Evolutionary conservation across 2,888 invertebrate species (phyloP).

Genomic region (Nomada fabriciana): DNA sequence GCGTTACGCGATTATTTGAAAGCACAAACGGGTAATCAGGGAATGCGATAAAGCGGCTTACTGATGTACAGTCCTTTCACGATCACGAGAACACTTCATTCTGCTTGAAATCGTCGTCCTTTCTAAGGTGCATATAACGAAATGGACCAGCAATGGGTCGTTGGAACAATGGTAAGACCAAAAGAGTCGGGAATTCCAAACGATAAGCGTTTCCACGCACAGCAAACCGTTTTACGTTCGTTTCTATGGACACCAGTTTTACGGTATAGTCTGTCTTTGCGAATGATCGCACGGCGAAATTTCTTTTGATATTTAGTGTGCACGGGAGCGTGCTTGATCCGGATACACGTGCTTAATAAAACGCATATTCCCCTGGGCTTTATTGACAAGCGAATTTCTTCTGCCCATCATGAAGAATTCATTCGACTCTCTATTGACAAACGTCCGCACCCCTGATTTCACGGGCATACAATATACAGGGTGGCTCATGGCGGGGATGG

Average conservation of each 20-base stretch:
- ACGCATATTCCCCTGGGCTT: background rate
- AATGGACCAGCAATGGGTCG: conserved; percentile 55
- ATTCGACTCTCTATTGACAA: background rate
- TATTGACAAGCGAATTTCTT: conserved; percentile 31
- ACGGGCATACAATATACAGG: too few species aligned
- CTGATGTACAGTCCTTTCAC: conserved; percentile 35
- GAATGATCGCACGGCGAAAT: conserved; percentile 54
- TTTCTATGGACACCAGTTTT: conserved; percentile 61
- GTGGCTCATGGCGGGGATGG: too few species aligned
- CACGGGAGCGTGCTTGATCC: conserved; percentile 29
- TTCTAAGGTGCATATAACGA: conserved; percentile 57
- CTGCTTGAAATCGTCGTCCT: conserved; percentile 35
- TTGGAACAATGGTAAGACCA: conserved; percentile 61
- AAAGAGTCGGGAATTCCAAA: conserved; percentile 63
- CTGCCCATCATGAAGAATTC: conserved; percentile 3
- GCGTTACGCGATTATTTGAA: conserved; percentile 9
- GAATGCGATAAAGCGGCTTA: conserved; percentile 33
- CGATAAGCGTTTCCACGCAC: conserved; percentile 66
- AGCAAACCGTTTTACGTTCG: conserved; percentile 58
- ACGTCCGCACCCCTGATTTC: conserved; percentile 5
- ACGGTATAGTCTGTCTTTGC: conserved; percentile 42
- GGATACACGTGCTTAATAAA: conserved; percentile 11
- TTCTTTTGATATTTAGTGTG: conserved; percentile 55
- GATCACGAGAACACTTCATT: conserved; percentile 43
- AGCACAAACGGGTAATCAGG: conserved; percentile 40